Conservation (phyloP, 23 tunicate genomes). For the Clavelina lepadiformis region DNA sequence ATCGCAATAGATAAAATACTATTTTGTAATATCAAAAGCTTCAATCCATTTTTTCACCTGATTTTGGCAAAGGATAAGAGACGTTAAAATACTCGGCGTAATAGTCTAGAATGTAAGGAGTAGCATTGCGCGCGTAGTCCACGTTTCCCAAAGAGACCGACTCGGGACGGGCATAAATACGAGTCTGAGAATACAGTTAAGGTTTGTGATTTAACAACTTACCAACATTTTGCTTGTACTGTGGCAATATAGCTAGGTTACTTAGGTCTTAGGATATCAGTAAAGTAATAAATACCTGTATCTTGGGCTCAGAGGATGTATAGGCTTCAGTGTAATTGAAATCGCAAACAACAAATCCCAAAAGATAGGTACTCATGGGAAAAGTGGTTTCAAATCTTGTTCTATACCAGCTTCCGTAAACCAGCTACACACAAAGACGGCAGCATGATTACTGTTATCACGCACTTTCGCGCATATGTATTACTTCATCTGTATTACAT, state of each 20-base stretch:
- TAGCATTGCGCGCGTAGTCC: conserved; percentile 22
- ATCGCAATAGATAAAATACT: background rate
- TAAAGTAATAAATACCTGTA: background rate
- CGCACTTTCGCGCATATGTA: too few relatives aligned
- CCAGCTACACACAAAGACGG: background rate
- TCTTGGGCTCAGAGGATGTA: conserved; percentile 1
- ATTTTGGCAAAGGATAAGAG: conserved; percentile 52
- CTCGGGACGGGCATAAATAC: conserved; percentile 44
- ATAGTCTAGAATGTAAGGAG: conserved; percentile 47
- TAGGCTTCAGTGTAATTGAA: conserved; percentile 35
- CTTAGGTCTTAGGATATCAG: background rate
- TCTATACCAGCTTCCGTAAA: conserved; percentile 21
- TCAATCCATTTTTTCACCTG: conserved; percentile 31
- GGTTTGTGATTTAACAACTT: background rate
- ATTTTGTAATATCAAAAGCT: background rate
- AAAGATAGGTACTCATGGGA: conserved; percentile 56
- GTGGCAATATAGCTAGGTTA: background rate
- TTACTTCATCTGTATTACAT: too few relatives aligned
- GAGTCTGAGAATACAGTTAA: conserved; percentile 26
- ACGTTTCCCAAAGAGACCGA: conserved; percentile 32
- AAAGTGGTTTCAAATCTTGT: conserved; percentile 36
- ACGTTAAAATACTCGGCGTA: conserved; percentile 39
- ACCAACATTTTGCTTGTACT: background rate
- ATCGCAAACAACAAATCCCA: conserved; percentile 69
- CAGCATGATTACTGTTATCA: background rate